Base-by-base conservation (phyloP, 2,888 invertebrate species). In the Conus canariensis region DNA sequence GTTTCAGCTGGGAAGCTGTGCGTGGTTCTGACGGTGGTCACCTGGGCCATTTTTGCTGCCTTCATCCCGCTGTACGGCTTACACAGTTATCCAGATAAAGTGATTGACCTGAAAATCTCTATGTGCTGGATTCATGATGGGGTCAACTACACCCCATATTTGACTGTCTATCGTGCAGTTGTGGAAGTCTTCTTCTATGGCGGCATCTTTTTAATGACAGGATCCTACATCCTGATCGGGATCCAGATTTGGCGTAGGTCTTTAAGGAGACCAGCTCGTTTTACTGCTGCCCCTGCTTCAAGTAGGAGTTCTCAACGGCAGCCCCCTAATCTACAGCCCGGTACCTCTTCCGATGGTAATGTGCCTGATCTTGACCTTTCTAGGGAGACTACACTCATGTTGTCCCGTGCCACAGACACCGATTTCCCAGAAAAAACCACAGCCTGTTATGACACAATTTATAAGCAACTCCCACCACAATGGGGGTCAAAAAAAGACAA, bases 1-100 rank as follows among this genome's bases (percentile, higher is more conserved):
- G 89, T 85, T 19, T 90, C 92, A 22, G 93, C 91, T 7, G 58
- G 91, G 19, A 88, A 88, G 45, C 56, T 92, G 22, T 91, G 91
- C 30, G 90, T 87, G 5, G 64, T 30, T 16, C 10, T 77, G 19
- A 67, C 60, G 5, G 25, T 16, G 6, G 9, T 64, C 25, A 25
- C 25, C 45, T 60, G 16, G 9, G 30, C 30, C 19, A 0, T 88
- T 10, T 88, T 88, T 67, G 64, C 30, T 16, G 30, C n/a, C 58
- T 88, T 88, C 83, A 64, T 80, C 8, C 82, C 82, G 12, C 77
- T 88, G 60, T 88, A 88, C 45, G 88, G 88, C 5, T 30, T 77
- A 19, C 60, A 82, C 88, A 83, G n/a, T 5, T 2, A 25, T 14
- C 59, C 25, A 0, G 80, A 25, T 25, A 19, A 16, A 8, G 12